Evolutionary conservation across 2,888 invertebrate species (phyloP), one percentile per base, ranked within the genome.

Genomic region (Leptarthrus brevirostris): DNA sequence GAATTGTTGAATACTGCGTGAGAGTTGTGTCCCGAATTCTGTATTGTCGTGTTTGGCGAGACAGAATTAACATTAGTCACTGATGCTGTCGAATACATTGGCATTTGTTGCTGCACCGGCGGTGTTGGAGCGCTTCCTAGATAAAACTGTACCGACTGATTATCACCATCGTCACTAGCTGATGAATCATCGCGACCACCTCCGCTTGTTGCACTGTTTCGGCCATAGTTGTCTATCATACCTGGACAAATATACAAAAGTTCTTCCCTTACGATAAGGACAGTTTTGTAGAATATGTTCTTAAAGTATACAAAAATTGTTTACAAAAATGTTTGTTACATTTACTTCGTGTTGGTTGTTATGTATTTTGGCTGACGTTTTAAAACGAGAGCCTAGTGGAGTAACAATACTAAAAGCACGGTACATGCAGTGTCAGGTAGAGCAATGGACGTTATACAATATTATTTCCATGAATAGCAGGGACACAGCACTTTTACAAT

Each of bases 171-270:
- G 69, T 83, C 83, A 76, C 83, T 83, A 70, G 81, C 80, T 22
- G 83, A 83, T 66, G 83, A 83, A 78, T 83, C 83, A 74, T 83
- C 83, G 18, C 81, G 81, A 54, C 79, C 79, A 73, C 79, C 80
- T 71, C 79, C 77, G 22, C 79, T 77, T 72, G 78, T 79, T 74
- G 77, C 66, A 20, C 75, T 75, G 72, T 78, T 80, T 58, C 82
- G 79, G 77, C 79, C 81, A 75, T 80, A 81, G 78, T 76, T 80
- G 79, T 83, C 82, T 73, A 80, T 75, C 74, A 81, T 79, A 79
- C 82, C 82, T 83, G 80, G 79, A 79, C 79, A 81, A 80, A 81
- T 79, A 81, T 78, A 81, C 66, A 80, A 78, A 79, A 81, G 77
- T 80, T 80, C 81, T 81, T 79, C 78, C 77, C 81, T 81, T 81